Evolutionary conservation across 2,113 vertebrate genomes (phyloP), one percentile per base, ranked within the genome.

Genomic region (Gymnarchus niloticus): DNA sequence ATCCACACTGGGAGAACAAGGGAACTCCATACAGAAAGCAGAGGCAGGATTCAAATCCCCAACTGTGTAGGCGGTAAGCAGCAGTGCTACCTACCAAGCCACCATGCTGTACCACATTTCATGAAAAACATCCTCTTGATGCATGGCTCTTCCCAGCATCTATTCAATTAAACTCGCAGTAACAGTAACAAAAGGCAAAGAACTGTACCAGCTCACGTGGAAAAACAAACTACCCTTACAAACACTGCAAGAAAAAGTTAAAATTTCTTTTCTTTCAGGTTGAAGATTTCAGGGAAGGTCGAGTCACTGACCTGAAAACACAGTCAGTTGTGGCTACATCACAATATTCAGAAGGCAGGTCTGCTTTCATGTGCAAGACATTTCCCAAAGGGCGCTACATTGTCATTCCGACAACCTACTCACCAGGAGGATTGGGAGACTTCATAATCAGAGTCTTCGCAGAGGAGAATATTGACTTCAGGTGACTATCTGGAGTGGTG

Each of bases 381-480:
- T 93, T 98, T 49, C 91, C 89, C 57, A 92, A 90, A 85, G 97
- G 97, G 41, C 96, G 95, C 87, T 99, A 98, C 1, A 0, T 96
- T 87, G 93, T 99, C 85, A 90, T 98, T 48, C 97, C 97, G 9
- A 95, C 96, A 81, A 97, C 97, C 0, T 98, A 96, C 84, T 89
- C 78, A 6, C 94, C 96, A 0, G 90, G 91, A 0, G 89, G 90
- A 0, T 86, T 89, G 86, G 93, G 96, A 0, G 92, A 93, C 0
- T 99, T 95, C 83, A 95, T 98, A 91, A 89, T 99, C 54, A 94
- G 97, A 41, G 90, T 98, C 69, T 98, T 93, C 91, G 97, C 96
- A 0, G 96, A 97, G 8, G 92, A 95, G 87, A 93, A 95, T 3
- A 95, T 96, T 0, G 86, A 89, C 61, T 96, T 97, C 94, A 96